Evolutionary conservation across 2,888 invertebrate genomes (phyloP), one percentile per base, ranked within the genome.

Genomic region (Drosophila leonis): DNA sequence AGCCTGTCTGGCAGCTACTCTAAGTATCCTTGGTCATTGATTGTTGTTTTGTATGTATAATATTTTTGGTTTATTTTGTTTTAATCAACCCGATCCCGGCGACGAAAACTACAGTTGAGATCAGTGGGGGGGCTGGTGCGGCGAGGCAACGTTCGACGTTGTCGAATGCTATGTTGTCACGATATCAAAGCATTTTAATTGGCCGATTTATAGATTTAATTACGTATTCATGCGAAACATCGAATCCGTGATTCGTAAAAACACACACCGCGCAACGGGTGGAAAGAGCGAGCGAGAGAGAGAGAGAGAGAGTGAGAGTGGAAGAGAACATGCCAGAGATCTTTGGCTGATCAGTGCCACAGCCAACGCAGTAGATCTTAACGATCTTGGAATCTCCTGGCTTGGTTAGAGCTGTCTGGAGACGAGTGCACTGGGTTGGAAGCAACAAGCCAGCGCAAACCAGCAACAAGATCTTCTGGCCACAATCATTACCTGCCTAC

Each of bases 191-290:
- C 92, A 93, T 93, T 93, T 93, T 93, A 93, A 93, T 93, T 93
- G 93, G 93, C 92, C 93, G 92, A 93, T 93, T 93, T 93, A 93
- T 93, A 93, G 93, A 93, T 93, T 93, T 93, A 93, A 93, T 93
- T 93, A 93, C 93, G 93, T 93, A 93, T 93, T 92, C 93, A 92
- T 91, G 93, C 92, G 92, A 92, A 92, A 93, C 93, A 93, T 92
- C 92, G 93, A 93, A 92, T 91, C 93, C 93, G 93, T 93, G 93
- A 93, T 93, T 92, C 92, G 92, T 92, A 92, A 92, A 92, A 92
- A 92, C 92, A 92, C 92, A 92, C 92, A 92, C 91, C 91, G 91
- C 91, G 90, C 88, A 54, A 63, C 65, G 63, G 56, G 37, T 39
- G 48, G 24, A 37, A 41, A 44, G 27, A n/a, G 24, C 31, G 48